These are phyloP conservation scores for Lordiphosa collinella DNA, from an alignment of 1,140 invertebrate species.

Conservation along the genomic window DNA sequence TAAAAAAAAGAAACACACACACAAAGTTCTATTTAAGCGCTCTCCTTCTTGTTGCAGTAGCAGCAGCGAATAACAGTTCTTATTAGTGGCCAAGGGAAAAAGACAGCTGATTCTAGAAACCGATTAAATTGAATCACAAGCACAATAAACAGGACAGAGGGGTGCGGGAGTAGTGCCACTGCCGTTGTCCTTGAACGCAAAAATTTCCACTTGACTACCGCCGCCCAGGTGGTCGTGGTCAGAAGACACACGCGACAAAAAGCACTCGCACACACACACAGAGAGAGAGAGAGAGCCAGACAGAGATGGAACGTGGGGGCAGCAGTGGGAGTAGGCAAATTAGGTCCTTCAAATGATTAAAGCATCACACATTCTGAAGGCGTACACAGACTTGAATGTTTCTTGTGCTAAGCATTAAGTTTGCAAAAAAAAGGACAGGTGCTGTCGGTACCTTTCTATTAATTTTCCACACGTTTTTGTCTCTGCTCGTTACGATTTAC, in stretches of 20 bases:
- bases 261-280: constrained; percentile 12
- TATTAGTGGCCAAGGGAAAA: constrained; percentile 2
- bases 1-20: constrained; percentile 12
- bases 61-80: constrained; percentile 1
- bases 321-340: constrained; percentile 11
- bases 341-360: constrained; percentile 53
- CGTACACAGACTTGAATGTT: background rate
- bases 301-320: constrained; percentile 19
- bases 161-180: constrained; percentile 22
- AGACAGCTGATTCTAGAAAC: constrained; percentile 2
- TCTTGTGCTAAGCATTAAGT: background rate
- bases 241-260: constrained; percentile 37
- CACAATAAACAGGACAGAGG: background rate
- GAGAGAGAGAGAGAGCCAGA: background rate
- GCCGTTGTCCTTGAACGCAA: constrained; percentile 70
- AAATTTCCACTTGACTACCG: constrained; percentile 67
- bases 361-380: constrained; percentile 7
- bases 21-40: constrained; percentile 45
- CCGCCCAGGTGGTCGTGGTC: constrained; percentile 64
- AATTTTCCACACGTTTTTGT: constrained; percentile 75
- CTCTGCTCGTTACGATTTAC: constrained; percentile 72
- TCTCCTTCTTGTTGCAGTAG: constrained; percentile 6
- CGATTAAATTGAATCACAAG: background rate
- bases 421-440: background rate
- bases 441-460: constrained; percentile 57